Percentiles rank a stretch among this genome's conserved stretches.
phyloP scores from a whole-genome alignment of 2,888 invertebrate species.

The Drosophila tanythrix region DNA sequence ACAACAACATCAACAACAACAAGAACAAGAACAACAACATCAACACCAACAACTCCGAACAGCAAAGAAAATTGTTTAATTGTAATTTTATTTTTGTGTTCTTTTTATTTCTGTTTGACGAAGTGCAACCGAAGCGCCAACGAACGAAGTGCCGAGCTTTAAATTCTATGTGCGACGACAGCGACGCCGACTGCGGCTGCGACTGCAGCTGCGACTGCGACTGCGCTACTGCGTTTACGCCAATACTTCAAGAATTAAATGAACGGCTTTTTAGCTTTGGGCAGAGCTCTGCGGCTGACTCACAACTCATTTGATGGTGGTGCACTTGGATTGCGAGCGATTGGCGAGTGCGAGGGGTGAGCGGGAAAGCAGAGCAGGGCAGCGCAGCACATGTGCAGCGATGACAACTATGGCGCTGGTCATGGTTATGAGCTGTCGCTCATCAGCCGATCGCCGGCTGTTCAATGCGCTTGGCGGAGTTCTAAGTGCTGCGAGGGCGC shows the following conservation, averaged over 20 bases:
- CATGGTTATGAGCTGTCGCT: slow-evolving; percentile 67
- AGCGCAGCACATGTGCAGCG: slow-evolving; percentile 21
- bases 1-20: slow-evolving; percentile 29
- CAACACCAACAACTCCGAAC: slow-evolving; percentile 22
- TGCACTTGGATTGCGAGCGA: slow-evolving; percentile 60
- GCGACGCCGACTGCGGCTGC: not conserved
- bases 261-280: not conserved
- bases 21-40: slow-evolving; percentile 20
- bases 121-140: slow-evolving; percentile 50
- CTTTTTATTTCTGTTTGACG: slow-evolving; percentile 26
- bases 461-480: slow-evolving; percentile 1
- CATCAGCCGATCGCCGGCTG: slow-evolving; percentile 53
- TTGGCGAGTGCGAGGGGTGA: slow-evolving; percentile 22
- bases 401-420: slow-evolving; percentile 49
- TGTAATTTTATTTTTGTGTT: slow-evolving; percentile 34
- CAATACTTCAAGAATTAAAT: slow-evolving; percentile 29
- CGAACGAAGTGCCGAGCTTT: slow-evolving; percentile 59
- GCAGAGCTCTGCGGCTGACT: slow-evolving; percentile 29
- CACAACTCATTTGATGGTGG: slow-evolving; percentile 26
- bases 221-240: not conserved
- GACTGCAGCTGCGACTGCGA: not conserved
- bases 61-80: slow-evolving; percentile 65
- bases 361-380: slow-evolving; percentile 23
- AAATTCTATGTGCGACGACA: slow-evolving; percentile 25
- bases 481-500: not conserved